phyloP scores from a whole-genome alignment of 2,797 vertebrate species.

The Enteromius argenteus region DNA sequence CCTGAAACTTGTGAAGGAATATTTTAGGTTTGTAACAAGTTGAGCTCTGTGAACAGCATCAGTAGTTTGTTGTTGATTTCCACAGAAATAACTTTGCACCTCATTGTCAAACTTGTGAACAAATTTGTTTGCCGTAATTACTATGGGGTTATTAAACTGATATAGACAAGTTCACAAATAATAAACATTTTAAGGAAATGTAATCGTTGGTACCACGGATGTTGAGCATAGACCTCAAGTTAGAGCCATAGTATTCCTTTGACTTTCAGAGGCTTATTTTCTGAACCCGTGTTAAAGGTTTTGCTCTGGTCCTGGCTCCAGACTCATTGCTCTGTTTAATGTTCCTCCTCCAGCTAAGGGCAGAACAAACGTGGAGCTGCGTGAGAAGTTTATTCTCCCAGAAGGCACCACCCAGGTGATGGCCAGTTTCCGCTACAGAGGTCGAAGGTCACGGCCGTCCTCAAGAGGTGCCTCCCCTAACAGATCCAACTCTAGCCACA shows the following conservation, averaged over 20 bases:
- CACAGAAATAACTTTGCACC: not conserved
- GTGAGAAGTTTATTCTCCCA: conserved; percentile 97
- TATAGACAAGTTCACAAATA: not conserved
- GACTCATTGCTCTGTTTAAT: conserved; percentile 49
- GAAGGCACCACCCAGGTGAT: conserved; percentile 95
- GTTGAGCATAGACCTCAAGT: not conserved
- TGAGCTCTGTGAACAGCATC: not conserved
- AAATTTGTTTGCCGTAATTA: not conserved
- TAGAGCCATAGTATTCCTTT: not conserved
- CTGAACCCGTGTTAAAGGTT: not conserved
- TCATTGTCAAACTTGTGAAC: not conserved
- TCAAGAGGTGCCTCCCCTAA: conserved; percentile 94
- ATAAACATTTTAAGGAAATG: not conserved
- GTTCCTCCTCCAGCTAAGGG: conserved; percentile 87
- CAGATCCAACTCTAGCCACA: conserved; percentile 92
- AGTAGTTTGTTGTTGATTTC: not conserved
- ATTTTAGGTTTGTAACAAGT: not conserved
- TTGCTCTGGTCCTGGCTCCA: not conserved
- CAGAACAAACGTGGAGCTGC: conserved; percentile 94
- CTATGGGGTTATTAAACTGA: not conserved
- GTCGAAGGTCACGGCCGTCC: conserved; percentile 92
- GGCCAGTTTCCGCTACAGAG: conserved; percentile 94
- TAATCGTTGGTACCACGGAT: not conserved
- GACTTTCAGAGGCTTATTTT: not conserved
- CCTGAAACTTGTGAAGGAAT: not conserved